Evolutionary conservation across 2,113 vertebrate species (phyloP).

Genomic region (Narcine bancroftii): DNA sequence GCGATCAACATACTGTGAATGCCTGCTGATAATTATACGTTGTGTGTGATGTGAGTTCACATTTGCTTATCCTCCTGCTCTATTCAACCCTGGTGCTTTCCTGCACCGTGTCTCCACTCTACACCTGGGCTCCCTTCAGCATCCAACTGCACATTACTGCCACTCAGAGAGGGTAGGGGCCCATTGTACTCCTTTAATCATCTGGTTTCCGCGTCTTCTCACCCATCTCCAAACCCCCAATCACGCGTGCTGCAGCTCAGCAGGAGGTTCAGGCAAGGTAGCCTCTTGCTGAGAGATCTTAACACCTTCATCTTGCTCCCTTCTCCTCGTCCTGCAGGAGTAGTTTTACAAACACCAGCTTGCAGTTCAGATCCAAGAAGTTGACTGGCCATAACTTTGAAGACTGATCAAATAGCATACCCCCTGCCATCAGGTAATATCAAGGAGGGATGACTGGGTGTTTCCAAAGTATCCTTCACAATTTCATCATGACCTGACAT

Average conservation of each 20-base stretch:
- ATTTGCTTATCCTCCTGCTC: background rate
- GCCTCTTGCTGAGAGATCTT: background rate
- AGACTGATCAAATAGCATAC: background rate
- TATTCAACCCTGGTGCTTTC: background rate
- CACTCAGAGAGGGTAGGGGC: background rate
- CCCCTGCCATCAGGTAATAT: background rate
- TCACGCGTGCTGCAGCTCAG: background rate
- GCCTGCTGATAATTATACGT: constrained; percentile 19
- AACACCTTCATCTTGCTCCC: background rate
- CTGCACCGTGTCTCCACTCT: background rate
- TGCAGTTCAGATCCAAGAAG: background rate
- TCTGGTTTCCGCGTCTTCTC: background rate
- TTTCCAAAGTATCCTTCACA: too few relatives aligned
- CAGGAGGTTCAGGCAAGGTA: background rate
- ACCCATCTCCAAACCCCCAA: background rate
- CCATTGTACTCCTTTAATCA: background rate
- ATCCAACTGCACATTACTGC: constrained; percentile 7
- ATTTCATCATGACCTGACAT: too few relatives aligned
- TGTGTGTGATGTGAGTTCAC: background rate
- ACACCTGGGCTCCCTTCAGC: background rate
- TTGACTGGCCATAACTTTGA: background rate
- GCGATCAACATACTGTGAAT: background rate
- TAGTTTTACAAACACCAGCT: background rate
- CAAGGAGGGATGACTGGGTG: background rate
- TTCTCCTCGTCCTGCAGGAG: background rate